Evolutionary conservation across 2,113 vertebrate genomes (phyloP).

Genomic region (Erinaceus europaeus): DNA sequence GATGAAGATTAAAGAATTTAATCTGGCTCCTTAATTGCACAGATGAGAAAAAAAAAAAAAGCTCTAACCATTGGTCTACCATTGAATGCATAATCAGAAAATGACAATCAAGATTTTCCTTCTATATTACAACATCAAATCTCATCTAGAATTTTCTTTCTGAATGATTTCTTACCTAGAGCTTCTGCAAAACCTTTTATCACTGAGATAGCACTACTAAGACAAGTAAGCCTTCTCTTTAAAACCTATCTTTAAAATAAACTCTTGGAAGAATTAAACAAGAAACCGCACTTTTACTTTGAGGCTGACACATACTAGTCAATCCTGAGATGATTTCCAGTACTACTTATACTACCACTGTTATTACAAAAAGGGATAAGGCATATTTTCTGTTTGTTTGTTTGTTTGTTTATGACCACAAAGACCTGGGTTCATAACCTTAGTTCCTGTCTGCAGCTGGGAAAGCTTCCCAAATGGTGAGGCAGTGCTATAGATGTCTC

Average conservation of each 20-base stretch:
- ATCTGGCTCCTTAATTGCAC: background rate
- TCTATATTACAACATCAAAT: background rate
- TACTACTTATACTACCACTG: background rate
- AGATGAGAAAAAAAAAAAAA: background rate
- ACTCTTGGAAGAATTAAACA: slow-evolving; percentile 10
- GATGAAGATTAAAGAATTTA: background rate
- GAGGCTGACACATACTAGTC: background rate
- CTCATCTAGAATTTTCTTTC: background rate
- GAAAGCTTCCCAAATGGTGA: no score
- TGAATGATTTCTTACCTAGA: background rate
- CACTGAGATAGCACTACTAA: background rate
- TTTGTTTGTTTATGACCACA: no score
- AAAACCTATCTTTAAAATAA: slow-evolving; percentile 27
- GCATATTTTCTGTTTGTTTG: no score
- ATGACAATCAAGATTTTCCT: background rate
- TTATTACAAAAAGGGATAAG: background rate
- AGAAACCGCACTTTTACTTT: slow-evolving; percentile 1
- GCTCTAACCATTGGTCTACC: background rate
- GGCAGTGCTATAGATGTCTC: no score
- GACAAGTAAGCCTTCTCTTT: background rate
- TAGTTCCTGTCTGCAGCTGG: no score
- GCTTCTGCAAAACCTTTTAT: slow-evolving; percentile 24
- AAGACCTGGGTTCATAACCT: no score
- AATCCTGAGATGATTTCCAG: background rate
- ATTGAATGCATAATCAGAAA: background rate